Evolutionary conservation across 1,140 invertebrate genomes (phyloP), one percentile per base, ranked within the genome.

Genomic region (Diuraphis noxia): DNA sequence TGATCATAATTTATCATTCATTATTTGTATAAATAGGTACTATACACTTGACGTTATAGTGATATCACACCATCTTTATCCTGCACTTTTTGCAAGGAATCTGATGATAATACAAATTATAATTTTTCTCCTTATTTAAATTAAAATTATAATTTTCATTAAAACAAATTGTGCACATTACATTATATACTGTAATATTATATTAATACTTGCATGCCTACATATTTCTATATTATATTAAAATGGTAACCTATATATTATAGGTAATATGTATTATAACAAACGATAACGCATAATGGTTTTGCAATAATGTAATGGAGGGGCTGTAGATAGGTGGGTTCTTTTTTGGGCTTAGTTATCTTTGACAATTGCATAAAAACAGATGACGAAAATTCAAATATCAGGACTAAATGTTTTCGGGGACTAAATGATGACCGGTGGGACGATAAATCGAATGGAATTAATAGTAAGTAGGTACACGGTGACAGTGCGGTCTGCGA

Each of bases 381-480:
- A 41, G 3, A 40, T 41, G 81, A 82, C 40, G 38, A 82, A 82
- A 82, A 82, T 19, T 40, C 81, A 30, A 41, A 41, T 41, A 82
- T 30, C 30, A 41, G 38, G 25, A 30, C 10, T 3, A 81, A 38
- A 25, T 40, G 7, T 40, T 21, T 81, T 81, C 25, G 38, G 21
- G 56, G 36, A 23, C 38, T 19, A 38, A 82, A 82, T 82, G 30
- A 82, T 82, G 81, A 0, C 10, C 17, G 25, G 40, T 41, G 8
- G 81, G 81, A 82, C 38, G 13, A 17, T 82, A 40, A 82, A 82
- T 82, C 81, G 81, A 82, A 82, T 40, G 40, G 81, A 82, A 82
- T 41, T 82, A 41, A 82, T 63, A 63, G n/a, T 82, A 82, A 82
- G 81, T 82, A 82, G 41, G 81, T 82, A 30, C 81, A 43, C 40